Evolutionary conservation across 2,797 vertebrate genomes (phyloP).

Genomic region (Enteromius anoplus): DNA sequence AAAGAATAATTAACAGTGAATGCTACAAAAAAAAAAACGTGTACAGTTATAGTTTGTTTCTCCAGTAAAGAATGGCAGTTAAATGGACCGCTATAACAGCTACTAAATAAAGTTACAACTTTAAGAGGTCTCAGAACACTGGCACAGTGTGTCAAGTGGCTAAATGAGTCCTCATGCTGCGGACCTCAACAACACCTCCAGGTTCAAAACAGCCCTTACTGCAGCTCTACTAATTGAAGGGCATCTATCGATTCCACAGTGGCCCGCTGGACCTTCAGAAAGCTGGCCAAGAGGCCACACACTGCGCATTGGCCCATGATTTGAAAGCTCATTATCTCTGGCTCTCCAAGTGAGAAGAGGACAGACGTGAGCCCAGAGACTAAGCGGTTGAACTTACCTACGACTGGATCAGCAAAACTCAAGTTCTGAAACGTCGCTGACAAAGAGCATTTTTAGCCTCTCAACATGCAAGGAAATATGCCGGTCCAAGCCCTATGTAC

Average conservation of each 20-base stretch:
- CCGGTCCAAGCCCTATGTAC: neutral
- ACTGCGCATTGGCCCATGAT: slow-evolving; percentile 46
- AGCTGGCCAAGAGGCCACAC: slow-evolving; percentile 23
- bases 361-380: slow-evolving; percentile 36
- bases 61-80: neutral
- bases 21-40: neutral
- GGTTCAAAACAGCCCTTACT: slow-evolving; percentile 25
- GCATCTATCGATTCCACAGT: slow-evolving; percentile 42
- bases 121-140: neutral
- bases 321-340: slow-evolving; percentile 66
- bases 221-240: slow-evolving; percentile 57
- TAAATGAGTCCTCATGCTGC: neutral
- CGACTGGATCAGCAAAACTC: neutral
- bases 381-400: slow-evolving; percentile 5
- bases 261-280: slow-evolving; percentile 48
- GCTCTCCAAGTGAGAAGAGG: slow-evolving; percentile 58
- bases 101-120: slow-evolving; percentile 12
- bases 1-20: neutral
- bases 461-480: slow-evolving; percentile 13
- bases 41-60: neutral
- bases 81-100: slow-evolving; percentile 1
- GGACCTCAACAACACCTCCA: slow-evolving; percentile 14
- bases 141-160: slow-evolving; percentile 15
- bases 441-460: slow-evolving; percentile 1
- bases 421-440: slow-evolving; percentile 1